phyloP scores from a whole-genome alignment of 2,888 invertebrate species.

The Lasioglossum pauxillum region DNA sequence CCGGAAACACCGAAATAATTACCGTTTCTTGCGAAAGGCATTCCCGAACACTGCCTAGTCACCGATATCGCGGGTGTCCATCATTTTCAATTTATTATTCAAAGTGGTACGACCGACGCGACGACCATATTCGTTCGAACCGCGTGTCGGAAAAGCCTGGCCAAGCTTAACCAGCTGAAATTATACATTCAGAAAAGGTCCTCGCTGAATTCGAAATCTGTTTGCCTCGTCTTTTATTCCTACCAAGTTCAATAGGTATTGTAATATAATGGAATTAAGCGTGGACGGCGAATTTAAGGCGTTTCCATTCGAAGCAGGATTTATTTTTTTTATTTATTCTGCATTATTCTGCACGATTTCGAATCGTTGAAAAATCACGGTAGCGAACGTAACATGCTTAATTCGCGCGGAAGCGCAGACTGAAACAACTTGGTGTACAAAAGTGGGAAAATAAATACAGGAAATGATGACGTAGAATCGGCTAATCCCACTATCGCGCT shows the following conservation, averaged over 20 bases:
- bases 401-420: neutral
- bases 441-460: neutral
- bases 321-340: too few relatives aligned
- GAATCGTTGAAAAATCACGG: neutral
- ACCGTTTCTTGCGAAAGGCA: neutral
- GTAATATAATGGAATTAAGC: constrained; percentile 34
- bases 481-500: too few relatives aligned
- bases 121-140: constrained; percentile 35
- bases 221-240: constrained; percentile 48
- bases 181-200: constrained; percentile 55
- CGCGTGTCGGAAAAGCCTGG: constrained; percentile 20
- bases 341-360: neutral
- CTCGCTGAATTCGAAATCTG: constrained; percentile 54
- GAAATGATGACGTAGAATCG: too few relatives aligned
- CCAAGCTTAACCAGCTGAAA: constrained; percentile 38
- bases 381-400: neutral
- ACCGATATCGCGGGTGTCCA: constrained; percentile 16
- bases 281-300: constrained; percentile 16
- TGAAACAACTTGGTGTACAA: neutral
- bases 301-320: neutral
- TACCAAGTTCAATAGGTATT: constrained; percentile 41
- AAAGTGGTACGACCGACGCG: constrained; percentile 29
- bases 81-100: constrained; percentile 47
- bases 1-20: constrained; percentile 30
- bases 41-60: neutral